A percentile compares a stretch with the other conserved stretches of the same genome.
Evolutionary conservation across 2,797 vertebrate species (phyloP).

Genomic region (Myioborus melanocephalus): DNA sequence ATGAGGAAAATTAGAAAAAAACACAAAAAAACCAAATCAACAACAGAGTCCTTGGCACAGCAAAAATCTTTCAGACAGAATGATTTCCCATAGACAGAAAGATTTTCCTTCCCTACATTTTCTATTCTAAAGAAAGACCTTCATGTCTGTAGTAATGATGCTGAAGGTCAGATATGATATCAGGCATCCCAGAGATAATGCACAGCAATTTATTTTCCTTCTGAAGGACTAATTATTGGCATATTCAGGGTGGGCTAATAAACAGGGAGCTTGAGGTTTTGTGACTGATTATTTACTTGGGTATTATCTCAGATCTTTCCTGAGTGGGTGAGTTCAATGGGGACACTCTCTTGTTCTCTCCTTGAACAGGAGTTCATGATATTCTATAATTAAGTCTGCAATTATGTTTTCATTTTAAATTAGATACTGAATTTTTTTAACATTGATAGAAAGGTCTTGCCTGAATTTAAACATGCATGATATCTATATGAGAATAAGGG

Average conservation of each 20-base stretch:
- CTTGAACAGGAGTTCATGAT: background rate
- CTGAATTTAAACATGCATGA: background rate
- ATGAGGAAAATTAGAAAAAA: background rate
- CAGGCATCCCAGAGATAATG: conserved; percentile 56
- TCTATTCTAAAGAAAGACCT: conserved; percentile 42
- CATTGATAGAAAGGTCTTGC: conserved; percentile 23
- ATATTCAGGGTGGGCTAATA: conserved; percentile 39
- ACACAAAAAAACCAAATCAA: background rate
- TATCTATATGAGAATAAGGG: background rate
- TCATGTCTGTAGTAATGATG: conserved; percentile 54
- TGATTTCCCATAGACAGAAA: background rate
- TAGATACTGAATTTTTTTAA: conserved; percentile 32
- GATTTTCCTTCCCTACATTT: background rate
- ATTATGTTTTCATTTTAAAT: conserved; percentile 44
- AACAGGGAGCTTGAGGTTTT: conserved; percentile 18
- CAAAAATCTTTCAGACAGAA: background rate
- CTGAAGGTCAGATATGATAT: conserved; percentile 69
- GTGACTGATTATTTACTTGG: conserved; percentile 33
- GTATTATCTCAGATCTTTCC: conserved; percentile 27
- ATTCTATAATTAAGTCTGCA: conserved; percentile 20
- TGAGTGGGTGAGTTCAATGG: conserved; percentile 1
- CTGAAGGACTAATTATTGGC: conserved; percentile 68
- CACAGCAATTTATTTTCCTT: conserved; percentile 66
- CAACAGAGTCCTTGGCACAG: background rate
- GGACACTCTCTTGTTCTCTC: background rate